Conservation (phyloP, 2,113 vertebrate species). For the Xenus cinereus region DNA sequence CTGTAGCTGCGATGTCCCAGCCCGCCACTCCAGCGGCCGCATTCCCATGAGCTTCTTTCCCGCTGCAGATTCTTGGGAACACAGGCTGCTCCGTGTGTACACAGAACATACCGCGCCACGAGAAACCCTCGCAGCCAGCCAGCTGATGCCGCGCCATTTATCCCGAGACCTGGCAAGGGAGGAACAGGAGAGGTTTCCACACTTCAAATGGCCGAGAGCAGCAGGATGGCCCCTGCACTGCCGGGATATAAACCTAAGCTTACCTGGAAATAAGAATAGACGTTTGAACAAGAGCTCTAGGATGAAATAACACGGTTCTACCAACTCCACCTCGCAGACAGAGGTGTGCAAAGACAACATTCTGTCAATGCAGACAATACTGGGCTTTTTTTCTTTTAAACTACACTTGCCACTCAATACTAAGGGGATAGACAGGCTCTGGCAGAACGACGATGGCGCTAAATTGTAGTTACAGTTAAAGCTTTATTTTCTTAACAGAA, state of each 20-base stretch:
- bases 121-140: not conserved
- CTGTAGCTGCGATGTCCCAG: accelerated
- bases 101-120: accelerated
- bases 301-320: not conserved
- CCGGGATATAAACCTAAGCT: not conserved
- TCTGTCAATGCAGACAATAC: not conserved
- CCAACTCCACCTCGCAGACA: not conserved
- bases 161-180: not conserved
- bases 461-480: not conserved
- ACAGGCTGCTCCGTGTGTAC: not conserved
- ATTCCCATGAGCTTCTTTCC: not conserved
- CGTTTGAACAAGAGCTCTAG: not conserved
- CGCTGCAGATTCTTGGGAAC: not conserved
- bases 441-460: not conserved
- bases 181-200: not conserved
- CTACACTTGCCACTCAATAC: not conserved
- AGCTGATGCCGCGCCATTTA: accelerated
- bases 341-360: not conserved
- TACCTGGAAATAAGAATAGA: not conserved
- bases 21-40: not conserved
- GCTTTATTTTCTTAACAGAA: not conserved
- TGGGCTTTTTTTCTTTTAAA: not conserved
- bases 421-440: not conserved
- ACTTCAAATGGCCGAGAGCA: not conserved
- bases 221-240: not conserved